Percentiles rank a stretch among this genome's conserved stretches.
Conservation (phyloP, 64 coral and sea anemone species). For the Dendrophyllia cribrosa region DNA sequence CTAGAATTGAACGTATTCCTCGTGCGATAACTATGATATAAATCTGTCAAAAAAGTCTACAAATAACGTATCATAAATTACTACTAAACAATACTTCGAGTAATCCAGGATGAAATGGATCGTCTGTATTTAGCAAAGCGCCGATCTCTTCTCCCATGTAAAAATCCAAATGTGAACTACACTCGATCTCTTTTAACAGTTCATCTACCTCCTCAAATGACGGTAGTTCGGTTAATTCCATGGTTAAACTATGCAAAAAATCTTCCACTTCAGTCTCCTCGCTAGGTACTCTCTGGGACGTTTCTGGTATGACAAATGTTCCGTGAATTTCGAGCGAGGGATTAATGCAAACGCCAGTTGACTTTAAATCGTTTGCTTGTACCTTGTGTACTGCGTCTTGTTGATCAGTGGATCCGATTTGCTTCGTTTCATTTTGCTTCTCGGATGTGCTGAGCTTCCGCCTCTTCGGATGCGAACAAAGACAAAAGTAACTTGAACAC, state of each 20-base stretch:
- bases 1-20: too few species aligned
- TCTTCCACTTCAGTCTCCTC: constrained; percentile 6
- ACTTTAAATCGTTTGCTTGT: neutral
- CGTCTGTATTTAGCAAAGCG: constrained; percentile 55
- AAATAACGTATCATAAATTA: neutral
- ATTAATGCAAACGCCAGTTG: neutral
- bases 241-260: constrained; percentile 27
- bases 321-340: neutral
- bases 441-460: constrained; percentile 11
- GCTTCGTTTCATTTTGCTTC: neutral
- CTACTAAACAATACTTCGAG: constrained; percentile 81
- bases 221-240: constrained; percentile 9
- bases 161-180: constrained; percentile 43
- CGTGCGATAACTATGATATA: too few species aligned
- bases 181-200: constrained; percentile 69
- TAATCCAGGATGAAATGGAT: constrained; percentile 88
- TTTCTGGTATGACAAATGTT: neutral
- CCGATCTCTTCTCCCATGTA: constrained; percentile 26
- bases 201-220: constrained; percentile 65
- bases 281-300: neutral
- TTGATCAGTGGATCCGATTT: neutral
- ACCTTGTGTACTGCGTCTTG: neutral
- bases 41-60: neutral
- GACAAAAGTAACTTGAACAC: constrained; percentile 61
- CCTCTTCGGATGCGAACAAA: constrained; percentile 61